A percentile compares a stretch with the other conserved stretches of the same genome.
These are phyloP conservation scores for Rhyacophila evoluta DNA, from an alignment of 2,888 invertebrate genomes.

Conservation along the genomic window DNA sequence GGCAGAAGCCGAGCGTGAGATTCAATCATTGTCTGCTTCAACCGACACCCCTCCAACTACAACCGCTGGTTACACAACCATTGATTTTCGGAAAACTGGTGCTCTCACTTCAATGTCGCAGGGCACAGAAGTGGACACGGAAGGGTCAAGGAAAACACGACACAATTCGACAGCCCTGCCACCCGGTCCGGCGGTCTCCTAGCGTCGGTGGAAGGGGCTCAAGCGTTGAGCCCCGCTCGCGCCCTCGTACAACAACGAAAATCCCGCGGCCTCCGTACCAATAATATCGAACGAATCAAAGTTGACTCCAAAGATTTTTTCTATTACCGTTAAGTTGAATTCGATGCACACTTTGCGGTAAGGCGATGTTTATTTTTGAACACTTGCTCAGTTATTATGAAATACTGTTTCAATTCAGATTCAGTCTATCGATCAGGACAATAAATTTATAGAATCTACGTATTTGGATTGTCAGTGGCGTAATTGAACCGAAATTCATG, in stretches of 20 bases:
- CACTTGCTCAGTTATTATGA: no score
- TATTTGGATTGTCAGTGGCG: no score
- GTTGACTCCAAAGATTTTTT: slow-evolving; percentile 41
- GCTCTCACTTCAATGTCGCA: slow-evolving; percentile 87
- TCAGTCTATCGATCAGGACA: no score
- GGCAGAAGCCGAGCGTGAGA: slow-evolving; percentile 62
- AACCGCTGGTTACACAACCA: slow-evolving; percentile 84
- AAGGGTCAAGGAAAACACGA: slow-evolving; percentile 82
- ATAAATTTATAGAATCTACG: no score
- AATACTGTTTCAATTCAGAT: no score
- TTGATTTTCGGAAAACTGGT: slow-evolving; percentile 94
- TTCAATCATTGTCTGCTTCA: slow-evolving; percentile 59
- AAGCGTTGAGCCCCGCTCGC: slow-evolving; percentile 41
- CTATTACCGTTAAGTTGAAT: slow-evolving; percentile 16
- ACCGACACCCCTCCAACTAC: slow-evolving; percentile 66
- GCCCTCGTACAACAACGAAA: slow-evolving; percentile 40
- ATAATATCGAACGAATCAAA: slow-evolving; percentile 30
- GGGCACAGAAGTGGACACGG: slow-evolving; percentile 75
- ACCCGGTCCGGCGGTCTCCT: slow-evolving; percentile 61
- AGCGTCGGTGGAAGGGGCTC: slow-evolving; percentile 52
- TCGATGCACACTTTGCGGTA: not conserved
- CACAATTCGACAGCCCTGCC: slow-evolving; percentile 81
- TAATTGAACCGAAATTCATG: no score
- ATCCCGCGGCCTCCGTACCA: slow-evolving; percentile 27
- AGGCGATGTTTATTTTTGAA: no score